Conservation (phyloP, 2,888 invertebrate species). For the Epinotia demarniana region DNA sequence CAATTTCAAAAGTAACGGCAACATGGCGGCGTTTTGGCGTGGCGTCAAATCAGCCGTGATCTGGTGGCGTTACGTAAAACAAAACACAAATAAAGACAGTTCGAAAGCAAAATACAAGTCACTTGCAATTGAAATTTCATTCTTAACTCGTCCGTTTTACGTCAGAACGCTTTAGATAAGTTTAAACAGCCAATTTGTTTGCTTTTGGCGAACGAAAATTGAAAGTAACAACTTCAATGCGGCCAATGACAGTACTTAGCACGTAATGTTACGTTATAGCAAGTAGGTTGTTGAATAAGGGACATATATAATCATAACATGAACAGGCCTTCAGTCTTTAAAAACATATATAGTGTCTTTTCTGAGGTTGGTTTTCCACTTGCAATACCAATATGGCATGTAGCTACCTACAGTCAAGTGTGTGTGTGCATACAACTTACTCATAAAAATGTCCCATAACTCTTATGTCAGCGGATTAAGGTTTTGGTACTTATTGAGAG, state of each 20-base stretch:
- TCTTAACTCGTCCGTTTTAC: conserved; percentile 25
- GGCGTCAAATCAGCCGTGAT: conserved; percentile 55
- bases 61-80: conserved; percentile 57
- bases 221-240: conserved; percentile 6
- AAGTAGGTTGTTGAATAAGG: conserved; percentile 2
- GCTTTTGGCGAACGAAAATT: conserved; percentile 14
- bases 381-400: too few relatives aligned
- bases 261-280: conserved; percentile 18
- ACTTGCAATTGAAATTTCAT: conserved; percentile 42
- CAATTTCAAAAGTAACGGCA: conserved; percentile 46
- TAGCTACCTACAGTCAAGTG: too few relatives aligned
- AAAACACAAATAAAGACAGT: conserved; percentile 47
- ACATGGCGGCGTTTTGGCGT: conserved; percentile 48
- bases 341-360: background rate
- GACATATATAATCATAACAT: background rate
- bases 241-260: conserved; percentile 24
- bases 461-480: too few relatives aligned
- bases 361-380: conserved; percentile 1
- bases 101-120: conserved; percentile 58
- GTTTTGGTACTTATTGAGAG: too few relatives aligned
- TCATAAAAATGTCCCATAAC: too few relatives aligned
- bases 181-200: conserved; percentile 29
- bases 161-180: conserved; percentile 6
- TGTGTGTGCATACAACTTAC: too few relatives aligned
- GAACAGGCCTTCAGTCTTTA: background rate